phyloP scores from a whole-genome alignment of 2,888 invertebrate species.

The Tenthredo mesomela region DNA sequence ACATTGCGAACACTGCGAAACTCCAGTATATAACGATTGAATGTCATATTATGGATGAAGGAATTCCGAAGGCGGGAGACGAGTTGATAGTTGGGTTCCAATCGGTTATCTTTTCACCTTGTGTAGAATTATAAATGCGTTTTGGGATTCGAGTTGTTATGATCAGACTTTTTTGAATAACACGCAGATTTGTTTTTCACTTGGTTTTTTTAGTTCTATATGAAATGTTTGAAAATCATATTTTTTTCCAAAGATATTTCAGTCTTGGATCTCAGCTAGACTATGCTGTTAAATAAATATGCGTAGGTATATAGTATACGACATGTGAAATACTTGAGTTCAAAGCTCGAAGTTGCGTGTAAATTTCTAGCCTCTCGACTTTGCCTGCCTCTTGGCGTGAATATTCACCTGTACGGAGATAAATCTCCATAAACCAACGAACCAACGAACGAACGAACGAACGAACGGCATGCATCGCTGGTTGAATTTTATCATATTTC shows the following conservation, averaged over 20 bases:
- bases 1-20: neutral
- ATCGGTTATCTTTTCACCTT: neutral
- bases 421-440: slow-evolving; percentile 31
- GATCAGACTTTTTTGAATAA: neutral
- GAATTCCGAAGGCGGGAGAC: neutral
- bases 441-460: slow-evolving; percentile 31
- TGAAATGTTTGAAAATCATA: neutral
- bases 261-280: neutral
- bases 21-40: neutral
- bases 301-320: neutral
- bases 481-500: slow-evolving; percentile 43
- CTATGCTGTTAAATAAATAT: neutral
- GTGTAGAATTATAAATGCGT: neutral
- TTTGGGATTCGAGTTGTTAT: neutral
- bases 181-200: neutral
- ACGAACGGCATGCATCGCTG: slow-evolving; percentile 30
- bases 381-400: neutral
- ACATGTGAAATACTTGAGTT: neutral
- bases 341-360: slow-evolving; percentile 14
- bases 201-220: neutral
- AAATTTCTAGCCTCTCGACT: neutral
- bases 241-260: neutral
- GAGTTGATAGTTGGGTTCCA: neutral
- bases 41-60: neutral
- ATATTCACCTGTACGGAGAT: slow-evolving; percentile 16